Evolutionary conservation across 1,140 invertebrate species (phyloP), one percentile per base, ranked within the genome.

Genomic region (Orchesella cincta): DNA sequence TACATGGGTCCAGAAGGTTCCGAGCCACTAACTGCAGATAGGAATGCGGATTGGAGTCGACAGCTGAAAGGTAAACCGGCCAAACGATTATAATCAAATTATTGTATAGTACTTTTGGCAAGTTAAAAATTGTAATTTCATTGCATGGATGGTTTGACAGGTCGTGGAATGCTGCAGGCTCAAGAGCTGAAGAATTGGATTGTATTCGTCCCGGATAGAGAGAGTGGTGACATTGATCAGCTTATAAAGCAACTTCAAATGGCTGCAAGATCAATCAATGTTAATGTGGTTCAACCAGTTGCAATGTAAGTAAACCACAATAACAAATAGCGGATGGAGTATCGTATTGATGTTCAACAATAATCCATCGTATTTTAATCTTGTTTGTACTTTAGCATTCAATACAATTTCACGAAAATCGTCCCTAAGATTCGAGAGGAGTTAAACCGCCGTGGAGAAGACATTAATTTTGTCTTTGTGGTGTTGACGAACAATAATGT

Each of bases 401-500:
- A 23, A 8, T 31, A 71, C 23, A 29, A 71, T 3, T 16, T 33
- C 71, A 14, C 23, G 36, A 16, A 23, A 3, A 46, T 20, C 39
- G 23, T 46, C 34, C 8, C 5, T 23, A 26, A 23, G 12, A 64
- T 64, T 64, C 67, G 29, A 12, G 23, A 71, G 18, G 67, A 33
- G 23, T 18, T 34, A 8, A 71, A 34, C 14, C 16, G 29, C 8
- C 29, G 23, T 18, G 5, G 29, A 8, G 23, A 23, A 12, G 1
- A 8, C 2, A 3, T 78, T 0, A 28, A 74, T 1, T 77, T 82
- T 18, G 78, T 78, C 1, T 80, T 80, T 33, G 77, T 79, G 73
- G 83, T 95, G 0, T 87, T 94, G 0, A 87, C 90, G 0, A 91
- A 91, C 36, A 91, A 90, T 77, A 88, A 90, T 54, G 83, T 88